Conservation (phyloP, 1,140 invertebrate genomes). For the Heliconius hermathena region DNA sequence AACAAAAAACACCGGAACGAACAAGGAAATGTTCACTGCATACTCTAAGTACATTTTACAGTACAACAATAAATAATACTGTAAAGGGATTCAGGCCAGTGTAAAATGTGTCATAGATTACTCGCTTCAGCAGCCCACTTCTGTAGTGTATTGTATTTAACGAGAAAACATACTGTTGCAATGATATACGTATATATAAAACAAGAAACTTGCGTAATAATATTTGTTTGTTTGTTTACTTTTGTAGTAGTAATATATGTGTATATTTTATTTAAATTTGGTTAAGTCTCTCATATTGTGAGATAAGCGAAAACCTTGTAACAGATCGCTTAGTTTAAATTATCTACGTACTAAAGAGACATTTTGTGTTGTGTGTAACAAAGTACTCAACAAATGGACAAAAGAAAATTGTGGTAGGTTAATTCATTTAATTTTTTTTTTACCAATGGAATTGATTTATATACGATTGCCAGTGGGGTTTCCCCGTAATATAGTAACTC, state of each 20-base stretch:
- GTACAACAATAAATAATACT: not conserved
- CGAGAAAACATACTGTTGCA: constrained; percentile 4
- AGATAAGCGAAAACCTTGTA: no score
- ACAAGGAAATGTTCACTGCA: not conserved
- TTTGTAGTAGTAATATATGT: not conserved
- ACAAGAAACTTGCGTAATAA: not conserved
- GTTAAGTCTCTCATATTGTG: no score
- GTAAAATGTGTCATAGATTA: constrained; percentile 40
- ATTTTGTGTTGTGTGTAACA: no score
- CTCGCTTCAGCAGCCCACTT: constrained; percentile 30
- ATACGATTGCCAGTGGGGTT: no score
- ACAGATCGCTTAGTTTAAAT: no score
- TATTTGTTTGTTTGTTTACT: not conserved
- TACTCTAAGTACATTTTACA: not conserved
- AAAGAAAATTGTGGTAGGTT: no score
- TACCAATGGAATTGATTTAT: no score
- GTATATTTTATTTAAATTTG: not conserved
- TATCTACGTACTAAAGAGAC: no score
- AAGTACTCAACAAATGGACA: no score
- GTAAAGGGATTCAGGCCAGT: constrained; percentile 25
- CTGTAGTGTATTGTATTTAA: constrained; percentile 16
- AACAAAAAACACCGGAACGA: not conserved
- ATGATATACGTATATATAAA: not conserved
- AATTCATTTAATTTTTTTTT: no score
- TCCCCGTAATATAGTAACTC: no score